phyloP scores from a whole-genome alignment of 2,113 vertebrate species.

The Probosciger aterrimus region DNA sequence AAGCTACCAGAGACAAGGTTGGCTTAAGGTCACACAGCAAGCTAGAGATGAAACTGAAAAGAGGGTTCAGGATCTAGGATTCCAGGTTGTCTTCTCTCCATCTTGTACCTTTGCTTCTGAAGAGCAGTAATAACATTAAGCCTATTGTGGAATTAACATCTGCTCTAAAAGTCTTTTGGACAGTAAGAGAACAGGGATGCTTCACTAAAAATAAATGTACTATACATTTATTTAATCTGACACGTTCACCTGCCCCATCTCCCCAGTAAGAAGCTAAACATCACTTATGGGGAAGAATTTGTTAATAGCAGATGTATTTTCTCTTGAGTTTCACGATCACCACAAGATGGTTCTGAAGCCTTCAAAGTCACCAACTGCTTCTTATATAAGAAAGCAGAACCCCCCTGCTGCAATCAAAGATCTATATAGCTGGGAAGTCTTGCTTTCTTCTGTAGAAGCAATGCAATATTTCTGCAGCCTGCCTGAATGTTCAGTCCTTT shows the following conservation, averaged over 20 bases:
- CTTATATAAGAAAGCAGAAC: background rate
- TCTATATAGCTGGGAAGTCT: background rate
- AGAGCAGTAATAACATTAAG: background rate
- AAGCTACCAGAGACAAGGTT: background rate
- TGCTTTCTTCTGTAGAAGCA: background rate
- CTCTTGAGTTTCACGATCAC: background rate
- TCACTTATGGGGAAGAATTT: background rate
- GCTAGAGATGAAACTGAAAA: background rate
- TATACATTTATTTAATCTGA: background rate
- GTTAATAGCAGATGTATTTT: background rate
- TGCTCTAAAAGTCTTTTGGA: background rate
- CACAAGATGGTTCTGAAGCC: background rate
- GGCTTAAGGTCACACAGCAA: background rate
- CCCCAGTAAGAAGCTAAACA: background rate
- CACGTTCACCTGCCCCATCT: background rate
- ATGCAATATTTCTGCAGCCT: background rate
- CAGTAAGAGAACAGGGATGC: background rate
- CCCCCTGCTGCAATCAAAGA: background rate
- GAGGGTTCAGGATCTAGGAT: background rate
- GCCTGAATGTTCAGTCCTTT: background rate
- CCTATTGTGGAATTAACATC: background rate
- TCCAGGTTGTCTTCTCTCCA: background rate
- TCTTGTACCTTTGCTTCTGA: background rate
- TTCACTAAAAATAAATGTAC: background rate
- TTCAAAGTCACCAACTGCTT: background rate